Conservation (phyloP, 2,888 invertebrate genomes). For the Diarsia rubi region DNA sequence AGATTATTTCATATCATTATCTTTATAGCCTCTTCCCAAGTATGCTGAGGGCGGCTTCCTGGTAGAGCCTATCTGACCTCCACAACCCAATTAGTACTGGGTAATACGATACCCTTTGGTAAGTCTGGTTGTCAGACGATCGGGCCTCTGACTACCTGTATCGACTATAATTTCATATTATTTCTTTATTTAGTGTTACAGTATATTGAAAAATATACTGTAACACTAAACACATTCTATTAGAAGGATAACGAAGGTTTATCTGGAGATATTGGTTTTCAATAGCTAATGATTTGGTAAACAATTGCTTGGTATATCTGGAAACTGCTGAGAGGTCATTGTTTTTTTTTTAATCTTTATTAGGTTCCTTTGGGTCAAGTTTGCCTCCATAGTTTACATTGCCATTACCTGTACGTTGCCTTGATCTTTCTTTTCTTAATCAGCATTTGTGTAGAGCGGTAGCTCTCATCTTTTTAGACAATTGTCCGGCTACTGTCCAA, state of each 20-base stretch:
- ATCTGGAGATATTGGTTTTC: background rate
- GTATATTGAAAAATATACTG: background rate
- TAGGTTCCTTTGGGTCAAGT: background rate
- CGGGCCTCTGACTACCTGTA: no score
- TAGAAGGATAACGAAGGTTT: no score
- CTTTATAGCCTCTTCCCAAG: no score
- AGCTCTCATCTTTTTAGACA: background rate
- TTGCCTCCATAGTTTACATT: background rate
- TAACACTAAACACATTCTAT: background rate
- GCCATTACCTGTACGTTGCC: background rate
- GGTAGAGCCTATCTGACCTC: no score
- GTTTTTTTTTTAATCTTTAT: background rate
- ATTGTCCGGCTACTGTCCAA: background rate
- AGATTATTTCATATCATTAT: background rate
- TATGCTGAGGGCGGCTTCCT: no score
- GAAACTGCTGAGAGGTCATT: background rate
- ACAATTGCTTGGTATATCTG: background rate
- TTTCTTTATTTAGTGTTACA: no score
- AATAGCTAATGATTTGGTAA: background rate
- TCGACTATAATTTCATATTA: no score
- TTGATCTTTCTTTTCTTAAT: background rate
- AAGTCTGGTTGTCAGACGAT: no score
- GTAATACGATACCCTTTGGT: no score
- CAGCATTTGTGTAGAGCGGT: background rate
- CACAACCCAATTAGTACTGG: no score